These are phyloP conservation scores for Diachasmimorpha longicaudata DNA, from an alignment of 1,140 invertebrate genomes.

Conservation along the genomic window DNA sequence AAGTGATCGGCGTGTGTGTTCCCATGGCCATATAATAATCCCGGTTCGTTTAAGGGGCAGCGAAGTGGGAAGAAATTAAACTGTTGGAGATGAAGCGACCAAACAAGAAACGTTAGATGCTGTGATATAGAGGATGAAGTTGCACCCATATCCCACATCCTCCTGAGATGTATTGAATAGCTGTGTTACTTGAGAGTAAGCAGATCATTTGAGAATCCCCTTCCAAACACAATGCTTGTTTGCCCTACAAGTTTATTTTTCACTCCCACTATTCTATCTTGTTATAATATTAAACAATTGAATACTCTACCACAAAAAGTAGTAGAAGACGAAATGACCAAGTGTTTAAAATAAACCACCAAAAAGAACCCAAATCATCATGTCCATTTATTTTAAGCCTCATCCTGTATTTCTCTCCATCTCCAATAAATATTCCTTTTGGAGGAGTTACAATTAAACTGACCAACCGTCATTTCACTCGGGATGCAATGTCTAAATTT, in stretches of 20 bases:
- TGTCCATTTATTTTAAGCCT: neutral
- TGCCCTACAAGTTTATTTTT: too few relatives aligned
- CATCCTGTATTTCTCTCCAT: neutral
- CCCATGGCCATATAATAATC: neutral
- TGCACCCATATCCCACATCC: slow-evolving; percentile 1
- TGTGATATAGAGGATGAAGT: neutral
- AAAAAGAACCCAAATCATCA: neutral
- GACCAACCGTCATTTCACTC: too few relatives aligned
- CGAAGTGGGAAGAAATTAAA: neutral
- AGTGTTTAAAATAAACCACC: neutral
- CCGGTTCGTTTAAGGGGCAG: neutral
- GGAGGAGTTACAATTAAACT: too few relatives aligned
- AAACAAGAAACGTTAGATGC: neutral
- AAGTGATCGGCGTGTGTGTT: neutral
- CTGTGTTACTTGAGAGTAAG: neutral
- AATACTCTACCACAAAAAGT: too few relatives aligned
- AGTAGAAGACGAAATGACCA: neutral
- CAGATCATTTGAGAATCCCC: neutral
- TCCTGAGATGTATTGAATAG: neutral
- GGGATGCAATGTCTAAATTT: neutral
- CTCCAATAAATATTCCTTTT: neutral
- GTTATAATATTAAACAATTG: too few relatives aligned
- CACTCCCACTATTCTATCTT: too few relatives aligned
- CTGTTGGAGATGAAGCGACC: neutral
- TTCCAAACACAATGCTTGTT: neutral